A percentile compares a stretch with the other conserved stretches of the same genome.
These are phyloP conservation scores for Eupithecia abbreviata DNA, from an alignment of 2,888 invertebrate species.

Conservation along the genomic window DNA sequence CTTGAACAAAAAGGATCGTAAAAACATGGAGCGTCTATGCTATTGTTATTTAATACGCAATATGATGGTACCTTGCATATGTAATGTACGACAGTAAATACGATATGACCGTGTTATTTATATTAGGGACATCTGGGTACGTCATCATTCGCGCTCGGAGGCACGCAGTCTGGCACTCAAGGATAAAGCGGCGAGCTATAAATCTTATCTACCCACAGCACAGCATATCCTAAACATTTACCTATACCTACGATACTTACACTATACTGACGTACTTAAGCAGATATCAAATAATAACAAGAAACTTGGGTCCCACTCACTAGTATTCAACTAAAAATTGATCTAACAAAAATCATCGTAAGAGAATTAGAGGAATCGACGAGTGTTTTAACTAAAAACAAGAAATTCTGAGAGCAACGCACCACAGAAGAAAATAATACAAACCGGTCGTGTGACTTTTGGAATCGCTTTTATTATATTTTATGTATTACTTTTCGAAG, in stretches of 20 bases:
- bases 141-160: constrained; percentile 55
- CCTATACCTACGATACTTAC: constrained; percentile 5
- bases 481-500: neutral
- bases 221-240: constrained; percentile 20
- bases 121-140: constrained; percentile 53
- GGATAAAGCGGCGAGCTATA: constrained; percentile 47
- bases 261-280: neutral
- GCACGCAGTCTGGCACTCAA: constrained; percentile 68
- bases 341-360: constrained; percentile 13
- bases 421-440: constrained; percentile 32
- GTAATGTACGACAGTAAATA: constrained; percentile 31
- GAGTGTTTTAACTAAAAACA: constrained; percentile 25
- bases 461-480: constrained; percentile 13
- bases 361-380: constrained; percentile 4
- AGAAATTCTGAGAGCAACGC: constrained; percentile 25
- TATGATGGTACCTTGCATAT: constrained; percentile 23
- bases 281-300: neutral
- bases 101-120: constrained; percentile 49
- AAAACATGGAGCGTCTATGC: constrained; percentile 36
- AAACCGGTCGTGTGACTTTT: constrained; percentile 32
- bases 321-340: neutral
- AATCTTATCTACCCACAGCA: constrained; percentile 40
- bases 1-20: constrained; percentile 50
- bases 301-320: neutral
- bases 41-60: constrained; percentile 32